Percentiles rank a stretch among this genome's conserved stretches.
Conservation (phyloP, 2,797 vertebrate genomes). For the Ibycter americanus region DNA sequence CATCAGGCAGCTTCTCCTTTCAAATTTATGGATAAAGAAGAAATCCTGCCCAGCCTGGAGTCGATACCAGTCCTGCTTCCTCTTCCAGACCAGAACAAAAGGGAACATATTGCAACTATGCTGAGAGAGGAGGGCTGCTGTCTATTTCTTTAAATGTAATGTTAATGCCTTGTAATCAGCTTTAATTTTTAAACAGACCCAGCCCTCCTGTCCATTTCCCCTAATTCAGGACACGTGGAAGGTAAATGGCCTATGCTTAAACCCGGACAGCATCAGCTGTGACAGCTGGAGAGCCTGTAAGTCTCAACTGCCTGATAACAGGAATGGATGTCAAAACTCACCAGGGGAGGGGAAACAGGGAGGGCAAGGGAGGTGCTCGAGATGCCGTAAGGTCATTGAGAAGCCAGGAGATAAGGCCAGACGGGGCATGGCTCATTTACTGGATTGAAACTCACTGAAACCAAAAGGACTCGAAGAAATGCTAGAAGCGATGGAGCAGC, state of each 20-base stretch:
- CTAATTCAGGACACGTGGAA: conserved; percentile 56
- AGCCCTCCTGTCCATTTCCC: conserved; percentile 60
- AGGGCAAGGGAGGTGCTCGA: conserved; percentile 55
- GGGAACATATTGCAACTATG: conserved; percentile 26
- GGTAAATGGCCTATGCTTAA: conserved; percentile 24
- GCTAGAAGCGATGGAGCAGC: background rate
- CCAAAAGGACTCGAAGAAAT: background rate
- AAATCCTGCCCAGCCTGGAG: background rate
- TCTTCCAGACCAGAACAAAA: background rate
- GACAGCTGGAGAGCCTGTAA: conserved; percentile 83
- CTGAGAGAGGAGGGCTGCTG: conserved; percentile 2
- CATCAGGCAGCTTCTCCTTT: background rate
- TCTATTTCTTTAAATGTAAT: conserved; percentile 56
- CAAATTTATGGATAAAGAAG: background rate
- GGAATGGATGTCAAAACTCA: conserved; percentile 73
- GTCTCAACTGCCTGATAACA: conserved; percentile 69
- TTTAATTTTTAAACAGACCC: conserved; percentile 76
- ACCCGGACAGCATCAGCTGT: conserved; percentile 17
- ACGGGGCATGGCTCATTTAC: fast-evolving
- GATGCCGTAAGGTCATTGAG: conserved; percentile 1
- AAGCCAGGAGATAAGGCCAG: background rate
- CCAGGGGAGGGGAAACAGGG: conserved; percentile 26
- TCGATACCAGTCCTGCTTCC: background rate
- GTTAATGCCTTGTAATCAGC: conserved; percentile 72
- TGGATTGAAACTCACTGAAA: background rate